These are phyloP conservation scores for Phania funesta DNA, from an alignment of 2,888 invertebrate genomes.

Conservation along the genomic window DNA sequence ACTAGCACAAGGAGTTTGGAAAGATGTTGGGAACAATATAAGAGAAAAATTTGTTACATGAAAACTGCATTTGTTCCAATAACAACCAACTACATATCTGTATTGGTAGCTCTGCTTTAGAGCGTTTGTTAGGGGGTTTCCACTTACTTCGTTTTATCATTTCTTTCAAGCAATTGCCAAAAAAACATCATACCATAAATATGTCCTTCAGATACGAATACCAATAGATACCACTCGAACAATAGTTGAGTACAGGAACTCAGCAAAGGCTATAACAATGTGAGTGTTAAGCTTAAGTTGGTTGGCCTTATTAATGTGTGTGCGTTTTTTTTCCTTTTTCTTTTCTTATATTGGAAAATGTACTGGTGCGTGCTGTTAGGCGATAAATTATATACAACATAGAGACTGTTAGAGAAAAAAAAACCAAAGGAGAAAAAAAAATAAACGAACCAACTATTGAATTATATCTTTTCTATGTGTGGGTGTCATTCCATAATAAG, in stretches of 20 bases:
- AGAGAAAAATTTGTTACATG: conserved; percentile 4
- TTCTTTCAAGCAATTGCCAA: conserved; percentile 30
- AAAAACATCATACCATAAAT: conserved; percentile 44
- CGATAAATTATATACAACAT: conserved; percentile 45
- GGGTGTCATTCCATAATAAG: conserved; percentile 40
- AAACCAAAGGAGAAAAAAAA: not conserved
- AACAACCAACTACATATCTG: not conserved
- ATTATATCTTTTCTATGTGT: conserved; percentile 57
- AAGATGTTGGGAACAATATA: not conserved
- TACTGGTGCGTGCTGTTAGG: conserved; percentile 47
- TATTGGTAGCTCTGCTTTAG: not conserved
- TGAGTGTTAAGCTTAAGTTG: conserved; percentile 6
- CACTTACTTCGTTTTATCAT: not conserved
- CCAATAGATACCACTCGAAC: not conserved
- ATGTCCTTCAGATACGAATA: conserved; percentile 38
- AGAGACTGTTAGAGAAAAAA: not conserved
- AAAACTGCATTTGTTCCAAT: conserved; percentile 30
- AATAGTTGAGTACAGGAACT: not conserved
- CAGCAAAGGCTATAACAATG: not conserved
- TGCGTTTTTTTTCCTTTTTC: not conserved
- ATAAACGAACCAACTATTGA: conserved; percentile 41
- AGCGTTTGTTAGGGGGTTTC: not conserved
- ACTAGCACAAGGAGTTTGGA: not conserved
- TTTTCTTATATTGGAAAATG: conserved; percentile 20
- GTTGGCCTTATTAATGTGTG: conserved; percentile 42